These are phyloP conservation scores for Meganola albula DNA, from an alignment of 2,888 invertebrate species.

Conservation along the genomic window DNA sequence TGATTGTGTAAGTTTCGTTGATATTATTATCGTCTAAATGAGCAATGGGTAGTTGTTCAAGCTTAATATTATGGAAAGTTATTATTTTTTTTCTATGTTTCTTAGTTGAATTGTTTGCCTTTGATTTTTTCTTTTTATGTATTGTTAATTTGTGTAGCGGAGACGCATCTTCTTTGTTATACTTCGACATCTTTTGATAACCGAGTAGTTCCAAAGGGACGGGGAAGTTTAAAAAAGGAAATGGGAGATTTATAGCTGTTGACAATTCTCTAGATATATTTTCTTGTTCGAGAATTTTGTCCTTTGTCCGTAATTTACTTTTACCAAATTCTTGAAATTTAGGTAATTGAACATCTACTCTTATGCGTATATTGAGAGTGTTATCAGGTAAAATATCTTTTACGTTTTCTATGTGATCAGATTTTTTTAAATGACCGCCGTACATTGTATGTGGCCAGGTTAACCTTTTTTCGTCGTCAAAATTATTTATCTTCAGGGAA, in stretches of 20 bases:
- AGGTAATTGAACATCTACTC: slow-evolving; percentile 60
- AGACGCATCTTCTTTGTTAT: slow-evolving; percentile 34
- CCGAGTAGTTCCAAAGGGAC: slow-evolving; percentile 48
- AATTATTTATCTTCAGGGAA: slow-evolving; percentile 19
- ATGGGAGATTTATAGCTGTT: slow-evolving; percentile 42
- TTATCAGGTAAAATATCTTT: slow-evolving; percentile 33
- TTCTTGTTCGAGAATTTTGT: slow-evolving; percentile 28
- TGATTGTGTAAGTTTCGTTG: slow-evolving; percentile 18
- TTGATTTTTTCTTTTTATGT: slow-evolving; percentile 62
- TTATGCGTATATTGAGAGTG: slow-evolving; percentile 53
- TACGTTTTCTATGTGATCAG: slow-evolving; percentile 18
- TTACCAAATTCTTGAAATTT: slow-evolving; percentile 40
- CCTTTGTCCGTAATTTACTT: slow-evolving; percentile 26
- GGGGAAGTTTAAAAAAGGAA: slow-evolving; percentile 51
- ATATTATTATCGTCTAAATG: slow-evolving; percentile 30
- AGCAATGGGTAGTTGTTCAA: slow-evolving; percentile 36
- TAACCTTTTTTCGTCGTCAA: slow-evolving; percentile 22
- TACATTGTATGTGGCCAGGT: slow-evolving; percentile 2
- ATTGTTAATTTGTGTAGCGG: slow-evolving; percentile 53
- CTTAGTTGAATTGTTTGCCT: slow-evolving; percentile 43
- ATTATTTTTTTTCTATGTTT: slow-evolving; percentile 58
- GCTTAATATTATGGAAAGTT: slow-evolving; percentile 50
- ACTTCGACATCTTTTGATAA: slow-evolving; percentile 34
- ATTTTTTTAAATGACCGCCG: slow-evolving; percentile 19
- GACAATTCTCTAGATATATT: slow-evolving; percentile 40